Evolutionary conservation across 1,140 invertebrate species (phyloP).

Genomic region (Antheraea pernyi): DNA sequence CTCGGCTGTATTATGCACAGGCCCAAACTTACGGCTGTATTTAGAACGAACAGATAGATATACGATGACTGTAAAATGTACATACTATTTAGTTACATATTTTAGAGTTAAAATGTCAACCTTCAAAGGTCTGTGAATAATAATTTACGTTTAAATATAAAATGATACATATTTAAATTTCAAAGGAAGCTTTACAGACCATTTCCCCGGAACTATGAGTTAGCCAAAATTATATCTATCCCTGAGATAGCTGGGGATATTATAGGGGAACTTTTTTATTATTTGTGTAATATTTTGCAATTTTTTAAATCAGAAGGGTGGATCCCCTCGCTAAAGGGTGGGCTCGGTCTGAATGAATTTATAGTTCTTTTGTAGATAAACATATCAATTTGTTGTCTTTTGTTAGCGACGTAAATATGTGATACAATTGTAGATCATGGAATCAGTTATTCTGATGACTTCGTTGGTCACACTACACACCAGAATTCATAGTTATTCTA

Average conservation of each 20-base stretch:
- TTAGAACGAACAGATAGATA: no score
- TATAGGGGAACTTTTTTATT: constrained; percentile 62
- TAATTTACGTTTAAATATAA: not conserved
- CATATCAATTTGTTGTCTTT: constrained; percentile 79
- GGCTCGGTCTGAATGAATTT: constrained; percentile 68
- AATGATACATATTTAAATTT: constrained; percentile 42
- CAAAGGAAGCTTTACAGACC: constrained; percentile 51
- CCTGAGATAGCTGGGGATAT: constrained; percentile 40
- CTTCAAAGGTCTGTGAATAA: no score
- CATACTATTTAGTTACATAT: no score
- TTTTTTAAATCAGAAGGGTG: constrained; percentile 75
- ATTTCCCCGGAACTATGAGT: constrained; percentile 67
- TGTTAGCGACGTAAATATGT: constrained; percentile 70
- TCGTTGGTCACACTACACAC: constrained; percentile 42
- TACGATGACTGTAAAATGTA: no score
- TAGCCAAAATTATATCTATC: constrained; percentile 63
- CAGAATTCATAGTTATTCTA: constrained; percentile 37
- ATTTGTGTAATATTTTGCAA: constrained; percentile 77
- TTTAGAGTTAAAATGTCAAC: no score
- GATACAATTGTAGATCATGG: constrained; percentile 56
- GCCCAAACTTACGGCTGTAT: no score
- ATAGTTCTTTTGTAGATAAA: constrained; percentile 76
- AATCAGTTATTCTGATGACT: constrained; percentile 56
- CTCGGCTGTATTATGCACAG: no score
- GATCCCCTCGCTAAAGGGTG: constrained; percentile 73